Evolutionary conservation across 2,797 vertebrate species (phyloP), one percentile per base, ranked within the genome.

Genomic region (Xenops minutus): DNA sequence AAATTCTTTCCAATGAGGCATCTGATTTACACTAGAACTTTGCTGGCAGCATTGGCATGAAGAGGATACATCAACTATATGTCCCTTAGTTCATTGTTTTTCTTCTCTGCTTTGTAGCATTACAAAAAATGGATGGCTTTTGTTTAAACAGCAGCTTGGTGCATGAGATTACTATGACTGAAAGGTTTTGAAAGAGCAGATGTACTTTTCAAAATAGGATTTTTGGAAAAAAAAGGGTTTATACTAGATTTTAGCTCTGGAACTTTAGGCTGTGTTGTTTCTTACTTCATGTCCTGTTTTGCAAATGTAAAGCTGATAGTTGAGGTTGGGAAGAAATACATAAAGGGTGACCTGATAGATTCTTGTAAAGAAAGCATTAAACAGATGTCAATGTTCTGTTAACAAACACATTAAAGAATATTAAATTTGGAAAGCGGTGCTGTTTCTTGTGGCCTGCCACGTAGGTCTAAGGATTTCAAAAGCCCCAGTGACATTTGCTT

Each of bases 331-430:
- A 87, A 86, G 59, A 77, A 86, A 76, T 71, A 67, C 12, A 5
- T 49, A 63, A 78, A 8, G n/a, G 37, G 34, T 64, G 73, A 88
- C 66, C 71, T 76, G 59, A 34, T 55, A 77, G 37, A 18, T 76
- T 84, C 77, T 85, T 94, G 64, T 86, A 74, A 75, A 90, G 61
- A 78, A 82, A 85, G 36, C 37, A 79, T 88, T 71, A 82, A 81
- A 32, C 59, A 91, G 61, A 85, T 84, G 58, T 81, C 62, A 55
- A 12, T 27, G 23, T 71, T 94, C 85, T 94, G 74, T 67, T 95
- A 94, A 86, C 71, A 94, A 93, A 94, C 72, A 67, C 61, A 48
- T 56, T 88, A 76, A 81, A 71, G 52, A 81, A 54, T 93, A 84
- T 74, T 86, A 79, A 63, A 82, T 94, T 75, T 88, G 43, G 80